Base-by-base conservation (phyloP, 2,113 vertebrate genomes). In the Tichodroma muraria region DNA sequence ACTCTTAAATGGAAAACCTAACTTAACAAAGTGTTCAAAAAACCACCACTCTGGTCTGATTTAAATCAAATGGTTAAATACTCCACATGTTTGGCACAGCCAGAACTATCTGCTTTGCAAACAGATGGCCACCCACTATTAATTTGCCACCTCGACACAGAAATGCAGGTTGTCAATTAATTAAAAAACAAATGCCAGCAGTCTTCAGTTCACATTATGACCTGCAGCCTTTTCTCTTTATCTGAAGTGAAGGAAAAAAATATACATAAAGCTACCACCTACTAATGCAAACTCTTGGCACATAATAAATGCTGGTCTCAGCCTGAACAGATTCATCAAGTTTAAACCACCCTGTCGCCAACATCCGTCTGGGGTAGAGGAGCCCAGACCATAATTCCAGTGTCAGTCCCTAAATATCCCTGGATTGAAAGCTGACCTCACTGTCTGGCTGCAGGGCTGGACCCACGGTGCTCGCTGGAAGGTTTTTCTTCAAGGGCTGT, bases 151-250 rank as follows among this genome's bases (percentile, higher is more conserved):
- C 88, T 85, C 92, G 85, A 95, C 66, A 83, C 28, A 87, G 80
- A 94, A 94, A 94, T 24, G 38, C 70, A 92, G 80, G 89, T 77
- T 93, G 83, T 73, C 92, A 92, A 75, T 93, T 97, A 89, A 96
- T 95, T 94, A 93, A 92, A 88, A 91, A 47, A 14, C 72, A 82
- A 82, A 76, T 16, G 53, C 57, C 64, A 31, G 88, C 57, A 37
- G 65, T 91, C 71, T 77, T 72, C 85, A 80, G 89, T 21, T 80
- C 80, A 52, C 84, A 85, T 49, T 30, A 20, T 22, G 75, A 94
- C 78, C 75, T 15, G 44, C 37, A 84, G 27, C 17, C 42, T 85
- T 66, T 70, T 33, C 53, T 78, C 61, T 84, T 88, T 76, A 85
- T 72, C 50, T 68, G 19, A 60, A 88, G 31, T 15, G 6, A 8